Base-by-base conservation (phyloP, 2,888 invertebrate genomes). In the Troides oblongomaculatus region DNA sequence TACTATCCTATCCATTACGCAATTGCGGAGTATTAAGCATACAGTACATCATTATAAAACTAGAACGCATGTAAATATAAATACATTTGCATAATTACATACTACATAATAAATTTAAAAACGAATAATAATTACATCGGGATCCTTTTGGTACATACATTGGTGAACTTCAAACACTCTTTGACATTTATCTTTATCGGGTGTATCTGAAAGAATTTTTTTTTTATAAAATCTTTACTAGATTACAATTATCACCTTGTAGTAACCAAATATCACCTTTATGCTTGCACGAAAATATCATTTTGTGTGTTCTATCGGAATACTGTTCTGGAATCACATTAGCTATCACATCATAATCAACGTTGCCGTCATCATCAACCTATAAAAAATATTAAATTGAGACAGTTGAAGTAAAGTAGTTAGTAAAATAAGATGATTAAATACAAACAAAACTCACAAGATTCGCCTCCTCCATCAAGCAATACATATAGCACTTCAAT, bases 401-500 rank as follows among this genome's bases (percentile, higher is more conserved):
- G 14, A 14, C 12, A 46, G 46, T 46, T 46, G 14, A 46, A 14
- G 23, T 14, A 50, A 25, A 46, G 56, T 65, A 81, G 81, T 84
- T 84, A 83, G 82, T 84, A 83, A 62, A 59, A 66, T 46, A 36
- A 21, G n/a, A 63, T 62, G 18, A 63, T 59, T 36, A 39, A 58
- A 64, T 66, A 79, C 82, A 50, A 46, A 60, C 6, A 78, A 79
- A 80, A 90, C 93, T 92, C 83, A 93, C 92, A 76, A 93, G 88
- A 76, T 87, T 91, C 78, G 90, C 89, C 84, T 92, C 93, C 78
- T 92, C 93, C 84, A 93, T 73, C 74, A 93, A 82, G 83, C 93
- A 93, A 87, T 88, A 92, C 93, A 93, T 93, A 85, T 93, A 93
- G 88, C 93, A 92, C 87, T 92, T 92, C 86, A 93, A 87, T 88